phyloP scores from a whole-genome alignment of 2,888 invertebrate genomes.

The Capitulum mitella region DNA sequence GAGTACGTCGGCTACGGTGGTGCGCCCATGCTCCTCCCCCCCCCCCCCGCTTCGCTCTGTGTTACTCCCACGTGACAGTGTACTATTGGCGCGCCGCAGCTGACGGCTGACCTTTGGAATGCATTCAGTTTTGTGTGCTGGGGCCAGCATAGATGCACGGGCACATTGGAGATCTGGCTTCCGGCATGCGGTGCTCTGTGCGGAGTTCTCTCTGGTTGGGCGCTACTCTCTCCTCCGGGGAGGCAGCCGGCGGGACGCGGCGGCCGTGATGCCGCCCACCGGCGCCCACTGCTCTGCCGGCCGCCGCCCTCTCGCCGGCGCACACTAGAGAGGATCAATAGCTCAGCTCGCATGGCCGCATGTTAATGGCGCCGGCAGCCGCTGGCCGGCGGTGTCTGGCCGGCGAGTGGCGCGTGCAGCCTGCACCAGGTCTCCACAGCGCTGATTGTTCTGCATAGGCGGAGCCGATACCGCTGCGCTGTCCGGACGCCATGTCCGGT shows the following conservation, averaged over 20 bases:
- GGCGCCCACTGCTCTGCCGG: background rate
- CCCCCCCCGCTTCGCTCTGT: no score
- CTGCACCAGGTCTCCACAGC: no score
- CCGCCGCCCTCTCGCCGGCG: background rate
- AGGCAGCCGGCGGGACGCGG: background rate
- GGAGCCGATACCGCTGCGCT: background rate
- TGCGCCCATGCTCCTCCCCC: no score
- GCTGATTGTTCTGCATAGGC: no score
- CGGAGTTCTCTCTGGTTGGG: no score
- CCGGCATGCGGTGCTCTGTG: background rate
- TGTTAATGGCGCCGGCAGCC: slow-evolving; percentile 2
- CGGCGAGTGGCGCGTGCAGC: no score
- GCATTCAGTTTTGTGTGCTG: background rate
- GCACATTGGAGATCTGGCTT: background rate
- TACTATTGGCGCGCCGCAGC: background rate
- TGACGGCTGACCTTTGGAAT: background rate
- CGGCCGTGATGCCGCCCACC: background rate
- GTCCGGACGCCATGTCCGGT: background rate
- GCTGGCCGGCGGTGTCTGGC: background rate
- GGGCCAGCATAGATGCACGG: no score
- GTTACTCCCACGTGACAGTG: background rate
- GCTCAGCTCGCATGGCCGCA: slow-evolving; percentile 9
- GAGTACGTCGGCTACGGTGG: no score
- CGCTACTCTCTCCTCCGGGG: background rate
- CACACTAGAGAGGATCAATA: slow-evolving; percentile 1